These are phyloP conservation scores for Thalassoma bifasciatum DNA, from an alignment of 2,113 vertebrate genomes.

Conservation along the genomic window DNA sequence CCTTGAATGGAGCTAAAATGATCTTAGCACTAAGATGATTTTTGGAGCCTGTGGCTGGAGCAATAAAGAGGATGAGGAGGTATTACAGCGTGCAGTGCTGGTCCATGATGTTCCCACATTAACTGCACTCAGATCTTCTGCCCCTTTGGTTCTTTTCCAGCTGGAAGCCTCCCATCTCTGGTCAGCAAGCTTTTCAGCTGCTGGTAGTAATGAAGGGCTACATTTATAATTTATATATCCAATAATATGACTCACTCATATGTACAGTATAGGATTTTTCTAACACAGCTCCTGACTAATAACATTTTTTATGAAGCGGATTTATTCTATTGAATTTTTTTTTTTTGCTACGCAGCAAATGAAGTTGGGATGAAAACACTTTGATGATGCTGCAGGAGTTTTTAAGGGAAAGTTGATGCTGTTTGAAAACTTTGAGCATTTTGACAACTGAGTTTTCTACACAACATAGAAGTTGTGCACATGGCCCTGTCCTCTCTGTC, in stretches of 20 bases:
- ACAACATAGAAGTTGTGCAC: no score
- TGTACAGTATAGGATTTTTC: neutral
- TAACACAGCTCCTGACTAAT: no score
- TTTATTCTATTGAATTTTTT: no score
- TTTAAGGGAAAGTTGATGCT: no score
- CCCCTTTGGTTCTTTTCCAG: slow-evolving; percentile 36
- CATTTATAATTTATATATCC: slow-evolving; percentile 15
- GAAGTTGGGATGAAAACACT: neutral
- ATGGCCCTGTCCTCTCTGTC: no score
- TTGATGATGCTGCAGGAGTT: neutral
- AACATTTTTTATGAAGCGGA: no score
- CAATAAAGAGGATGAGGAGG: slow-evolving; percentile 55
- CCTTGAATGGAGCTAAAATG: slow-evolving; percentile 21
- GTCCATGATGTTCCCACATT: slow-evolving; percentile 11
- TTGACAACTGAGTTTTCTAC: no score
- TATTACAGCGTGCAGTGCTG: slow-evolving; percentile 26
- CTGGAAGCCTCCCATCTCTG: slow-evolving; percentile 27
- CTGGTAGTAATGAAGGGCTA: slow-evolving; percentile 16
- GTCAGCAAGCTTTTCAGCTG: slow-evolving; percentile 18
- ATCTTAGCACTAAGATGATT: slow-evolving; percentile 24
- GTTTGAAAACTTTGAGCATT: neutral
- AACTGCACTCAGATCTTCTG: slow-evolving; percentile 19
- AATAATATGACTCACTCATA: neutral
- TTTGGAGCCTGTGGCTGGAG: slow-evolving; percentile 6
- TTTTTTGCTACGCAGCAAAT: neutral